These are phyloP conservation scores for Choristoneura rosaceana DNA, from an alignment of 2,888 invertebrate species.

Conservation along the genomic window DNA sequence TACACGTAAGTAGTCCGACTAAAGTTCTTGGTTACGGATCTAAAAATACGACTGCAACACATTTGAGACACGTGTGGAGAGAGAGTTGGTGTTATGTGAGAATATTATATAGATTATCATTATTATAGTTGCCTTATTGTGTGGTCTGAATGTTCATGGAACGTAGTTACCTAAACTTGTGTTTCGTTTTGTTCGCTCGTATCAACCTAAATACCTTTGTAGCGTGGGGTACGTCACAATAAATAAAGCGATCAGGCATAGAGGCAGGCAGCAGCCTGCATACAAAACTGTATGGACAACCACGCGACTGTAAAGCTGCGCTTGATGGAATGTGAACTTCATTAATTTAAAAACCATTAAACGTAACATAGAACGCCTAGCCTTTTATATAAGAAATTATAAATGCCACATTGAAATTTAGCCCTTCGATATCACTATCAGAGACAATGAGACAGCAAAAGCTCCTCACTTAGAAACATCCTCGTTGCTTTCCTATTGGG, in stretches of 20 bases:
- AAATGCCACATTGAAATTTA: neutral
- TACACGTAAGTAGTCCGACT: constrained; percentile 53
- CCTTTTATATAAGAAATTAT: neutral
- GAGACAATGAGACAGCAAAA: neutral
- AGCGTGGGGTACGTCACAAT: no score
- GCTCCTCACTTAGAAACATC: neutral
- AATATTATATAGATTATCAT: neutral
- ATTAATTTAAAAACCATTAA: neutral
- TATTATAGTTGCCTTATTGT: neutral
- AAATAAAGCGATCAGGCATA: no score
- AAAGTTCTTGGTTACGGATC: constrained; percentile 44
- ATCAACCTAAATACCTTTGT: no score
- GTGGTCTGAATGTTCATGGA: neutral
- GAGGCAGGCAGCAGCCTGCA: no score
- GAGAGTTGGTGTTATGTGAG: neutral
- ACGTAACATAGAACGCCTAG: neutral
- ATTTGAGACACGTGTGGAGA: constrained; percentile 36
- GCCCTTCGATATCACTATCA: neutral
- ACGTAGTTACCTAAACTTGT: neutral
- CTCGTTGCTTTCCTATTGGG: neutral
- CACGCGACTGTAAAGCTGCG: neutral
- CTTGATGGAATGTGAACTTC: no score
- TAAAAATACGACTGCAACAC: constrained; percentile 39
- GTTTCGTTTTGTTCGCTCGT: neutral
- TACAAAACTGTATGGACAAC: neutral